These are phyloP conservation scores for Paratilapia polleni DNA, from an alignment of 2,113 vertebrate species.

Conservation along the genomic window DNA sequence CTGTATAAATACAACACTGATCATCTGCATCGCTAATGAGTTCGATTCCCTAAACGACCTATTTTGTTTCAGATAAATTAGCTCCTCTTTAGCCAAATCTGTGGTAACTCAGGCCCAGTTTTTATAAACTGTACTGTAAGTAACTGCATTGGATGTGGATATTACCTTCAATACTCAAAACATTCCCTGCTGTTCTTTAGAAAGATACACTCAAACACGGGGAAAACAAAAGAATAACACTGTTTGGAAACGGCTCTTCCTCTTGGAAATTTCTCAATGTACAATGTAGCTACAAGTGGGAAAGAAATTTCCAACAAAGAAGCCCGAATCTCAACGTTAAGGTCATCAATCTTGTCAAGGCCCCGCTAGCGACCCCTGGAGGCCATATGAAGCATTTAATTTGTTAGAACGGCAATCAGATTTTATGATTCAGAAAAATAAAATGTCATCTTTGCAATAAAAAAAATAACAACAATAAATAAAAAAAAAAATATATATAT, in stretches of 20 bases:
- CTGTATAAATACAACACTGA: constrained; percentile 71
- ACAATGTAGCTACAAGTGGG: constrained; percentile 23
- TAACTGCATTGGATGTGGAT: constrained; percentile 57
- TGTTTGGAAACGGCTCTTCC: constrained; percentile 44
- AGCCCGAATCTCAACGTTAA: constrained; percentile 27
- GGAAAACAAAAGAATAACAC: constrained; percentile 45
- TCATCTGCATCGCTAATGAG: constrained; percentile 22
- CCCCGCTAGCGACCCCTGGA: background rate
- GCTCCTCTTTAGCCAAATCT: constrained; percentile 31
- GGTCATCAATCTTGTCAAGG: constrained; percentile 19
- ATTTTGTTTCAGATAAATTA: constrained; percentile 16
- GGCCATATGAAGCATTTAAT: background rate
- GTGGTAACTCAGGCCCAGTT: constrained; percentile 18
- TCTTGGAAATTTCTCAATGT: constrained; percentile 30
- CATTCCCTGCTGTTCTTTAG: constrained; percentile 67
- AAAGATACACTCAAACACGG: constrained; percentile 56
- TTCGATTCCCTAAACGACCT: constrained; percentile 23
- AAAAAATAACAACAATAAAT: too few relatives aligned
- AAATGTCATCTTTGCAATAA: too few relatives aligned
- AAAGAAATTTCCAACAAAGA: constrained; percentile 10
- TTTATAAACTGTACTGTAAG: constrained; percentile 30
- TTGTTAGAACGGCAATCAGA: background rate
- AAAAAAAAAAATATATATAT: too few relatives aligned
- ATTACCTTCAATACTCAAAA: constrained; percentile 62
- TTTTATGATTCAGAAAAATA: constrained; percentile 10